Percentiles rank a stretch among this genome's conserved stretches.
These are phyloP conservation scores for Siniperca chuatsi DNA, from an alignment of 2,113 vertebrate genomes.

Conservation along the genomic window DNA sequence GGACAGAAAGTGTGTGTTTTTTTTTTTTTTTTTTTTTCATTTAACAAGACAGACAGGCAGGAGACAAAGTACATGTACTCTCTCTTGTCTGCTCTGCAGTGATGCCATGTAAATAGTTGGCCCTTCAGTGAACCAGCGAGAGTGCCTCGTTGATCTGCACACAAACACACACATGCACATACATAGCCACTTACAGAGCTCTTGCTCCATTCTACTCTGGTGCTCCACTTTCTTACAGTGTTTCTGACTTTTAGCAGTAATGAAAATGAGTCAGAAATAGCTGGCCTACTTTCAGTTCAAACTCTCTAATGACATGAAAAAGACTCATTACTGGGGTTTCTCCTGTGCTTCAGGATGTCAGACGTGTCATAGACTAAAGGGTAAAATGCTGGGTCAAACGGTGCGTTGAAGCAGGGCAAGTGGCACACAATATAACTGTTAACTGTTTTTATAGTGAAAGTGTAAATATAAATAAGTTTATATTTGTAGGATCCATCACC, in stretches of 20 bases:
- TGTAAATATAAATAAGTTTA: neutral
- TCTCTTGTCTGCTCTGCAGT: conserved; percentile 31
- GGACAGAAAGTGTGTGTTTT: neutral
- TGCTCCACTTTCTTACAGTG: conserved; percentile 65
- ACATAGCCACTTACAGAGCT: conserved; percentile 16
- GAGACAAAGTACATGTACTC: conserved; percentile 17
- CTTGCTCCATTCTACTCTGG: conserved; percentile 41
- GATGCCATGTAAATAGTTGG: conserved; percentile 47
- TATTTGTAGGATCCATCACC: neutral
- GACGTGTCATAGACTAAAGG: conserved; percentile 21
- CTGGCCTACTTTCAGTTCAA: conserved; percentile 71
- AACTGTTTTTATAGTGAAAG: neutral
- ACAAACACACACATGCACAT: conserved; percentile 35
- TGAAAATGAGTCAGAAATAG: conserved; percentile 72
- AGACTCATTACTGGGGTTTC: conserved; percentile 7
- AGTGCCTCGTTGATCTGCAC: conserved; percentile 16
- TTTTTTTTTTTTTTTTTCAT: neutral
- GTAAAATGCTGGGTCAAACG: conserved; percentile 27
- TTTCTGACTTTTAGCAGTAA: conserved; percentile 64
- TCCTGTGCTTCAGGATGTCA: conserved; percentile 33
- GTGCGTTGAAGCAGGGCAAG: neutral
- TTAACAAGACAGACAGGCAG: conserved; percentile 17
- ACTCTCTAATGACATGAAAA: conserved; percentile 44
- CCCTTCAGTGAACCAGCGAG: conserved; percentile 59
- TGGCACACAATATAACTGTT: too few species aligned